These are phyloP conservation scores for Globicephala melas DNA, from an alignment of 2,113 vertebrate species.

Conservation along the genomic window DNA sequence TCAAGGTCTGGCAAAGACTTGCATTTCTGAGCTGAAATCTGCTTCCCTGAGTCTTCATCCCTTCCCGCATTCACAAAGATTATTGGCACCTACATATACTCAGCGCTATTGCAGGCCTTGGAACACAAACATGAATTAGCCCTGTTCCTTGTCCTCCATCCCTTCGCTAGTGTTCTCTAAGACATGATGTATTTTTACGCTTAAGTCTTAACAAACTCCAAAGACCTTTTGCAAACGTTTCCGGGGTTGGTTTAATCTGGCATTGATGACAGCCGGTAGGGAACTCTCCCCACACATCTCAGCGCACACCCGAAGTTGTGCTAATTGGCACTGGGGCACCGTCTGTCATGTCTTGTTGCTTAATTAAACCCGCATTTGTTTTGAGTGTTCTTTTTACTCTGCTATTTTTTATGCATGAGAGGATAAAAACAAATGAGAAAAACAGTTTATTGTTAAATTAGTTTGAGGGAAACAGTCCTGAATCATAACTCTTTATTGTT, in stretches of 20 bases:
- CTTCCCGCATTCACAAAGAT: background rate
- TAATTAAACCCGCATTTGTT: constrained; percentile 78
- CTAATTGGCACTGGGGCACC: constrained; percentile 67
- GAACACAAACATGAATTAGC: background rate
- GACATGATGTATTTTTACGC: background rate
- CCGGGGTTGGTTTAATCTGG: constrained; percentile 21
- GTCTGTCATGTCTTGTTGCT: constrained; percentile 75
- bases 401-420: constrained; percentile 73
- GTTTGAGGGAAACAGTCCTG: constrained; percentile 47
- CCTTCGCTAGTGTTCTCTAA: background rate
- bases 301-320: constrained; percentile 50
- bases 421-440: constrained; percentile 70
- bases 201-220: background rate
- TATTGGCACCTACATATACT: background rate
- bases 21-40: background rate
- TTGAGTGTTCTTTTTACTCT: constrained; percentile 71
- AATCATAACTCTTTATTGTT: constrained; percentile 53
- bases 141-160: background rate
- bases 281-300: constrained; percentile 42
- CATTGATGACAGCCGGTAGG: background rate
- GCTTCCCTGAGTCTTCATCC: background rate
- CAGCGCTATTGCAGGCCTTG: fast-evolving
- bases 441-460: constrained; percentile 73
- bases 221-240: background rate
- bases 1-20: background rate